Conservation (phyloP, 2,797 vertebrate species). For the Fringilla coelebs region DNA sequence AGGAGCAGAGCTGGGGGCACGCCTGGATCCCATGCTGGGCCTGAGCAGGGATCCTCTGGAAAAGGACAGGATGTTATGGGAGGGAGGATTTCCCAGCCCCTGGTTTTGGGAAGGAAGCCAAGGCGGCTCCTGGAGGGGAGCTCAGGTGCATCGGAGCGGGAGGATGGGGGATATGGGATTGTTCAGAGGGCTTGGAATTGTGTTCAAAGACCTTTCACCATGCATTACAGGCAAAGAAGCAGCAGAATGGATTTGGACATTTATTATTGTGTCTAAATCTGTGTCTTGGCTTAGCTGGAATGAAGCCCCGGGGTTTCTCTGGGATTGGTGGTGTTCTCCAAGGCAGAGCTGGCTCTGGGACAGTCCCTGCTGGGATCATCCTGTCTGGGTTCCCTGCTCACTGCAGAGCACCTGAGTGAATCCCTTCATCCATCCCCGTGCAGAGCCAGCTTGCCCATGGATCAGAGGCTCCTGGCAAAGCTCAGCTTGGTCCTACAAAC, state of each 20-base stretch:
- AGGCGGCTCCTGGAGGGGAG: background rate
- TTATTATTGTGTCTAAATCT: slow-evolving; percentile 20
- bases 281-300: background rate
- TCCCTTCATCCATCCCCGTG: background rate
- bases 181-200: background rate
- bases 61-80: background rate
- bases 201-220: background rate
- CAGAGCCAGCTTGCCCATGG: fast-evolving
- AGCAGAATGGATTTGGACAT: background rate
- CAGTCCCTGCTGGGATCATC: fast-evolving
- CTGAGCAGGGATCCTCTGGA: background rate
- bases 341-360: background rate
- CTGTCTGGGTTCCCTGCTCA: background rate
- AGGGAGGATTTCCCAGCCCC: background rate
- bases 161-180: background rate
- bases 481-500: background rate
- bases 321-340: background rate
- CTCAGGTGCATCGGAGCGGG: slow-evolving; percentile 41
- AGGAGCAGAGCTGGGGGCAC: background rate
- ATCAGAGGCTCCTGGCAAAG: fast-evolving
- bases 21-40: background rate
- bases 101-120: background rate
- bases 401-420: background rate
- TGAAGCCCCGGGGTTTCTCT: background rate
- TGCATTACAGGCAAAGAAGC: background rate